Conservation (phyloP, 2,797 vertebrate genomes). For the Simalia tracyae region DNA sequence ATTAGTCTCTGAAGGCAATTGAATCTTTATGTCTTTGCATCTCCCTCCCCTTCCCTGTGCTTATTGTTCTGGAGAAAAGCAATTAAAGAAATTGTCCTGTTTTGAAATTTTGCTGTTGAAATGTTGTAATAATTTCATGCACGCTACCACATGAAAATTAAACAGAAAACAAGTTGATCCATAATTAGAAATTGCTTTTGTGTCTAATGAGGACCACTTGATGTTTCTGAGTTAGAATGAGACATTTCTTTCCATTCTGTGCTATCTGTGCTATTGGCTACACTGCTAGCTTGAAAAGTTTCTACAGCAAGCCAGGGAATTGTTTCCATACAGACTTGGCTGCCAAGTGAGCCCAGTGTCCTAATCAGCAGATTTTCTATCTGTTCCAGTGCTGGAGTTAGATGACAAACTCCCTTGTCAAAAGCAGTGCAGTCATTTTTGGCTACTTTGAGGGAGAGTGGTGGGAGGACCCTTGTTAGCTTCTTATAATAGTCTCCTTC, state of each 20-base stretch:
- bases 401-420: background rate
- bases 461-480: background rate
- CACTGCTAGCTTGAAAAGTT: background rate
- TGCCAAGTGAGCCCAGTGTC: background rate
- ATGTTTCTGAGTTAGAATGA: background rate
- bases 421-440: background rate
- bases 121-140: background rate
- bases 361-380: background rate
- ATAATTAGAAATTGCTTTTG: slow-evolving; percentile 13
- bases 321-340: background rate
- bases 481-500: background rate
- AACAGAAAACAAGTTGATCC: slow-evolving; percentile 19
- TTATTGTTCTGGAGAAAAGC: slow-evolving; percentile 10
- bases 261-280: background rate
- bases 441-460: background rate
- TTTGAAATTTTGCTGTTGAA: background rate
- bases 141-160: slow-evolving; percentile 7
- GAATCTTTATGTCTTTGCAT: slow-evolving; percentile 24
- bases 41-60: background rate
- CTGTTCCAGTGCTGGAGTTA: background rate
- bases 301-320: background rate
- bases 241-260: background rate
- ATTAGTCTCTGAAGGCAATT: slow-evolving; percentile 28
- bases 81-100: background rate
- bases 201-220: slow-evolving; percentile 1